Conservation (phyloP, 2,113 vertebrate genomes). For the Megatriorchis doriae region DNA sequence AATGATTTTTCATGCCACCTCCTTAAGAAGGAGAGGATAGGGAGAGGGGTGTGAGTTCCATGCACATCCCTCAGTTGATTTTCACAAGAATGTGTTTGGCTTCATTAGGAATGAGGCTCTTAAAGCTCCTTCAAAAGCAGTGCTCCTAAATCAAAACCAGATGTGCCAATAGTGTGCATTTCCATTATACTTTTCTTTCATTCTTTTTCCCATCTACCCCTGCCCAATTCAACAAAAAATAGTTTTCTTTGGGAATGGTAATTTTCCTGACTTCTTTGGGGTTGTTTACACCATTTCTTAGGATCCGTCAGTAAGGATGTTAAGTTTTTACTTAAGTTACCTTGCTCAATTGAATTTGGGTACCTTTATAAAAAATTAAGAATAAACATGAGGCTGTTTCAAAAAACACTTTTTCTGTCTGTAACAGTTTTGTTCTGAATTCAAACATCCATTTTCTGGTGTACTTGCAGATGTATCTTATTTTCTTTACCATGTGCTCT, state of each 20-base stretch:
- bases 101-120: neutral
- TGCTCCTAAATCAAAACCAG: slow-evolving; percentile 33
- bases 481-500: neutral
- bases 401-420: neutral
- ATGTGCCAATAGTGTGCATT: neutral
- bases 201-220: neutral
- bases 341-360: neutral
- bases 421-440: neutral
- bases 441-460: neutral
- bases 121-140: neutral
- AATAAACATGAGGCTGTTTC: neutral
- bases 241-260: neutral
- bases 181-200: neutral
- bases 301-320: neutral
- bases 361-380: neutral
- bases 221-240: neutral
- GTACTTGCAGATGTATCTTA: neutral
- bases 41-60: neutral
- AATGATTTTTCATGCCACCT: neutral
- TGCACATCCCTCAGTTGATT: neutral
- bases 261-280: neutral
- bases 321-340: neutral
- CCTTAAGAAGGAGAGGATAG: neutral
- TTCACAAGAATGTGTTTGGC: neutral
- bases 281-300: neutral